Evolutionary conservation across 2,888 invertebrate genomes (phyloP), one percentile per base, ranked within the genome.

Genomic region (Nemotelus pantherinus): DNA sequence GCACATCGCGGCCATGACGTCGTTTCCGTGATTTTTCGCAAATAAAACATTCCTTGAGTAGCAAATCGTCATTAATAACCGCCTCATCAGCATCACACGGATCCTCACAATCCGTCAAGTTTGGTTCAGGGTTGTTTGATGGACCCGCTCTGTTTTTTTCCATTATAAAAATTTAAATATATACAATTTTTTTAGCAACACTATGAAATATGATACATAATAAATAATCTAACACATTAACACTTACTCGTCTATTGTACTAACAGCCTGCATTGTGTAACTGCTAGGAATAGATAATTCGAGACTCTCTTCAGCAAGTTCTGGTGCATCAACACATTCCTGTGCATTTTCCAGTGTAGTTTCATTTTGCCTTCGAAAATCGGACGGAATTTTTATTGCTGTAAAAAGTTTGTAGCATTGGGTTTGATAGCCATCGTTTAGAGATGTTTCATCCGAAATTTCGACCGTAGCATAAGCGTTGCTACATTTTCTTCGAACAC

Each of bases 391-490:
- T 50, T 50, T 50, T n/a, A n/a, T n/a, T n/a, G n/a, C n/a, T n/a
- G n/a, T n/a, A n/a, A n/a, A n/a, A n/a, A n/a, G n/a, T n/a, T n/a
- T n/a, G n/a, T n/a, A n/a, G n/a, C n/a, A n/a, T 6, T 50, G 50
- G 50, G 50, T 50, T 50, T 50, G 50, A 50, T 50, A 50, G 9
- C 50, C 50, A 50, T 50, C 50, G 50, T 50, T 50, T 50, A 50
- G 9, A 50, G 50, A 50, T 50, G 50, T 50, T 50, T 50, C 50
- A 50, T 50, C 50, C 50, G 50, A 50, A 50, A 50, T 5, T 5
- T 50, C 6, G 50, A 50, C 50, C 50, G 50, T 50, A 50, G 86
- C 83, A 58, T 85, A n/a, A n/a, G n/a, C n/a, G n/a, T n/a, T n/a
- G n/a, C n/a, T n/a, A n/a, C n/a, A n/a, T n/a, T n/a, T n/a, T n/a